Conservation (phyloP, 2,797 vertebrate species). For the Phataginus tricuspis region DNA sequence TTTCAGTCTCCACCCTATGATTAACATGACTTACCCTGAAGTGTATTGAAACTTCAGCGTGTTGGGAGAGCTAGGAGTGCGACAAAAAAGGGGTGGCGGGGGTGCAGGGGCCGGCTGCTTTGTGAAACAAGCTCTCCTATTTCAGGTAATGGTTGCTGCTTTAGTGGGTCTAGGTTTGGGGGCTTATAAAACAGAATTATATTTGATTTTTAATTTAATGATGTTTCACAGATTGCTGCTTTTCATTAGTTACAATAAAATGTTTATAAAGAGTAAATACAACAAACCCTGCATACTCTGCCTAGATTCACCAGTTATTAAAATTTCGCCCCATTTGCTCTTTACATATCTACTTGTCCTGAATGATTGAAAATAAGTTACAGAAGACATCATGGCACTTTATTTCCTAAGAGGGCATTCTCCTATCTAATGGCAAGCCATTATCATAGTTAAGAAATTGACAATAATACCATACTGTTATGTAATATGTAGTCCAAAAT, state of each 20-base stretch:
- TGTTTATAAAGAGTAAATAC: constrained; percentile 6
- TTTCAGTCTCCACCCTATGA: constrained; percentile 72
- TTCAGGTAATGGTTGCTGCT: background rate
- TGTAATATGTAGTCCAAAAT: background rate
- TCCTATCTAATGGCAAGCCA: background rate
- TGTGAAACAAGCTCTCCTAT: background rate
- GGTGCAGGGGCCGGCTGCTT: background rate
- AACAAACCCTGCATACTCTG: background rate
- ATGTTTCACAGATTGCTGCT: background rate
- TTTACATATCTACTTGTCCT: background rate
- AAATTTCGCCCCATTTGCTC: background rate
- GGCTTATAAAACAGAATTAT: constrained; percentile 18
- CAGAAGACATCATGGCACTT: background rate
- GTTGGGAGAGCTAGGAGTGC: constrained; percentile 40
- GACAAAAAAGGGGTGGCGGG: constrained; percentile 9
- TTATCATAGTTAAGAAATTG: constrained; percentile 24
- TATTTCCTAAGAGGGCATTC: background rate
- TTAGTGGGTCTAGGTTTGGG: background rate
- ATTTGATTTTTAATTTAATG: constrained; percentile 29
- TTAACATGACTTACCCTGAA: constrained; percentile 75
- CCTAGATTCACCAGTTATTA: background rate
- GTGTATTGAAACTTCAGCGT: constrained; percentile 77
- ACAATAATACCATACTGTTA: constrained; percentile 23
- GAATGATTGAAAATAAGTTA: constrained; percentile 40
- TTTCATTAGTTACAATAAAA: constrained; percentile 45